phyloP scores from a whole-genome alignment of 2,888 invertebrate genomes.

The Orchestes rusci region DNA sequence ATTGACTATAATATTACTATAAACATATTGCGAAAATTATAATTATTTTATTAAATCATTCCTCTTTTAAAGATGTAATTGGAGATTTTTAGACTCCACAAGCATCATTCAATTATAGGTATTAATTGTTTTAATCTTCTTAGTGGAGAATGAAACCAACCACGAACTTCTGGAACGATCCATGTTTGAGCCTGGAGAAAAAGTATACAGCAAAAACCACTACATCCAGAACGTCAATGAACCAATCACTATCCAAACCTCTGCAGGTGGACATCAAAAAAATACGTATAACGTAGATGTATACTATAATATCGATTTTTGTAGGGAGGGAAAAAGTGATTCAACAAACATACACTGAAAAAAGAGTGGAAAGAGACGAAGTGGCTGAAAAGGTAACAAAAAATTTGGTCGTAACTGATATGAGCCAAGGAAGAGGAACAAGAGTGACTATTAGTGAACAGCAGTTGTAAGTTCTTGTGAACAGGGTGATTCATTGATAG shows the following conservation, averaged over 20 bases:
- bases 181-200: constrained; percentile 8
- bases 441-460: constrained; percentile 32
- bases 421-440: constrained; percentile 26
- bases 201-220: constrained; percentile 22
- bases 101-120: too few species aligned
- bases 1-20: too few species aligned
- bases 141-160: constrained; percentile 11
- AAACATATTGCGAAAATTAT: too few species aligned
- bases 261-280: constrained; percentile 11
- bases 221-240: constrained; percentile 5
- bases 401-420: constrained; percentile 28
- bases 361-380: constrained; percentile 33
- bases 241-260: constrained; percentile 10
- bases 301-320: not conserved
- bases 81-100: too few species aligned
- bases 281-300: not conserved
- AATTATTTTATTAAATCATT: too few species aligned
- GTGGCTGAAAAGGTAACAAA: constrained; percentile 31
- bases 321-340: constrained; percentile 31
- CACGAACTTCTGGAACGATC: constrained; percentile 14
- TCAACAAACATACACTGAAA: constrained; percentile 34
- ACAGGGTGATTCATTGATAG: not conserved
- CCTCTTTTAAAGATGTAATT: too few species aligned
- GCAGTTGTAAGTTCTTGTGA: constrained; percentile 29
- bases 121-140: not conserved